Evolutionary conservation across 1,140 invertebrate genomes (phyloP).

Genomic region (Pachyrhynchus sulphureomaculatus): DNA sequence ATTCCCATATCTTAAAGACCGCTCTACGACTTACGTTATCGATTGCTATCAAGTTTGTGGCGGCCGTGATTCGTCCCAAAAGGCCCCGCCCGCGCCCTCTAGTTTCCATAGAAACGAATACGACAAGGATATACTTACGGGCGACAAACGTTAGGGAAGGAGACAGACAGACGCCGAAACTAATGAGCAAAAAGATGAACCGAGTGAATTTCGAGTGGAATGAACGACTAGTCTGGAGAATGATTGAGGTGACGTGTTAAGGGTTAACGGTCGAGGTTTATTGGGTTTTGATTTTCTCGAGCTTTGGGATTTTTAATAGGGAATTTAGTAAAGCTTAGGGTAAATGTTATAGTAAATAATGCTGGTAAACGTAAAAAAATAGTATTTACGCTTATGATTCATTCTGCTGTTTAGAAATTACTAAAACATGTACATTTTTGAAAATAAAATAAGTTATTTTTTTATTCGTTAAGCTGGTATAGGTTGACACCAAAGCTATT

Average conservation of each 20-base stretch:
- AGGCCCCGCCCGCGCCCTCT: slow-evolving; percentile 44
- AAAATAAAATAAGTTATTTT: too few species aligned
- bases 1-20: slow-evolving; percentile 21
- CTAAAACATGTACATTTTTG: too few species aligned
- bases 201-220: neutral
- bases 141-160: neutral
- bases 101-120: slow-evolving; percentile 39
- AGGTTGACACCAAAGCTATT: too few species aligned
- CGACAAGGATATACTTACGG: slow-evolving; percentile 3
- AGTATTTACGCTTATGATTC: too few species aligned
- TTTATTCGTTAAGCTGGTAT: too few species aligned
- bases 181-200: slow-evolving; percentile 5
- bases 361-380: too few species aligned
- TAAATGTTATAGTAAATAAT: too few species aligned
- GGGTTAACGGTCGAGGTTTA: slow-evolving; percentile 28
- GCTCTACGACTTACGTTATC: slow-evolving; percentile 6
- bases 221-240: slow-evolving; percentile 10
- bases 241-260: slow-evolving; percentile 30
- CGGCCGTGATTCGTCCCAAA: slow-evolving; percentile 46
- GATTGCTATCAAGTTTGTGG: slow-evolving; percentile 47
- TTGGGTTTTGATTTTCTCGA: slow-evolving; percentile 19
- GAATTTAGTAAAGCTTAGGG: neutral
- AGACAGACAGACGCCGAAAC: slow-evolving; percentile 4
- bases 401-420: too few species aligned
- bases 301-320: slow-evolving; percentile 10